These are phyloP conservation scores for Glaucidium brasilianum DNA, from an alignment of 2,113 vertebrate species.

Conservation along the genomic window DNA sequence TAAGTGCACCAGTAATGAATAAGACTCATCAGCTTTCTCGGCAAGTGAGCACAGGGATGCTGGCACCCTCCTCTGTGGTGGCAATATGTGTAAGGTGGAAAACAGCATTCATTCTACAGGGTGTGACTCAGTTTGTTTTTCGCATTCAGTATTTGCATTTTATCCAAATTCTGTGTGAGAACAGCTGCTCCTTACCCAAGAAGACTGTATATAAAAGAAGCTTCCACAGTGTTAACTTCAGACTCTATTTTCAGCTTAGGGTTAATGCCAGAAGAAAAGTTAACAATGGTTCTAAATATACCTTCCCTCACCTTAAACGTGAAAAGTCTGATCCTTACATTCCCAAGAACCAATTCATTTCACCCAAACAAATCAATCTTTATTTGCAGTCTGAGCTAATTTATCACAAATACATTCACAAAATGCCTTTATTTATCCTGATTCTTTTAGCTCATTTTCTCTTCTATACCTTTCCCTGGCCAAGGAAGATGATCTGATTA, in stretches of 20 bases:
- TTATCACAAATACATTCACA: conserved; percentile 52
- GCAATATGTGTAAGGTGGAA: not conserved
- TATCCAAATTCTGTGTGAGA: not conserved
- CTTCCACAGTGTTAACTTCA: not conserved
- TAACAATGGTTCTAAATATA: not conserved
- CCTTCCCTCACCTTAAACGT: not conserved
- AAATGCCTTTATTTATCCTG: conserved; percentile 57
- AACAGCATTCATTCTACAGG: not conserved
- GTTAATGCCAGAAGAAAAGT: not conserved
- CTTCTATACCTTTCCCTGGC: conserved; percentile 22
- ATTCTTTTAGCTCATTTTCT: conserved; percentile 45
- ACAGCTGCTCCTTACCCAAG: not conserved
- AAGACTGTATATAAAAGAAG: not conserved
- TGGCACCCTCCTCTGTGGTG: not conserved
- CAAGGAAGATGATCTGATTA: conserved; percentile 65
- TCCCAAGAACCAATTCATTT: conserved; percentile 10
- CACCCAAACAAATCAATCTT: conserved; percentile 54
- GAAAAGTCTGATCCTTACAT: not conserved
- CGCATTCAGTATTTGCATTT: not conserved
- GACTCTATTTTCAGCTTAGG: not conserved
- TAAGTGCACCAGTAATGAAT: not conserved
- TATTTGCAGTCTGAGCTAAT: conserved; percentile 55
- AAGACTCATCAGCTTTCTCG: not conserved
- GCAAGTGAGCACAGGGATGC: not conserved
- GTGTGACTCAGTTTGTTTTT: not conserved